Evolutionary conservation across 2,797 vertebrate genomes (phyloP).

Genomic region (Sebastes glaucus): DNA sequence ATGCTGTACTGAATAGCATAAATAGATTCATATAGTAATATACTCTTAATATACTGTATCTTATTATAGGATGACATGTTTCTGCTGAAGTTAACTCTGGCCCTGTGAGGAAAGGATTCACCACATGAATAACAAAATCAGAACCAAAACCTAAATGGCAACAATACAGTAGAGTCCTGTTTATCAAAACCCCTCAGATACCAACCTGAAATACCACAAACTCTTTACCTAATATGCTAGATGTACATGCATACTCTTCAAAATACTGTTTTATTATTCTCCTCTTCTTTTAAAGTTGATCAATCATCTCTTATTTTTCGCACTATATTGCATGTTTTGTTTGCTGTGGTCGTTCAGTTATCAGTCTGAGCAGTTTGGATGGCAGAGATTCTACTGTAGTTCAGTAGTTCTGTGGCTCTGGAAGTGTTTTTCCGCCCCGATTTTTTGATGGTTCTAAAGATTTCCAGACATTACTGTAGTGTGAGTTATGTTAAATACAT

Average conservation of each 20-base stretch:
- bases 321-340: background rate
- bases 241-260: slow-evolving; percentile 2
- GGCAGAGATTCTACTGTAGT: slow-evolving; percentile 8
- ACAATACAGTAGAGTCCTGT: slow-evolving; percentile 39
- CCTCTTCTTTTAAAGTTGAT: background rate
- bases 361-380: slow-evolving; percentile 23
- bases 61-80: slow-evolving; percentile 71
- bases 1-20: slow-evolving; percentile 77
- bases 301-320: background rate
- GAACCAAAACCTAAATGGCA: slow-evolving; percentile 50
- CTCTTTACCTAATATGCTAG: background rate
- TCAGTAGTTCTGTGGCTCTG: slow-evolving; percentile 23
- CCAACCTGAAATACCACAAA: slow-evolving; percentile 7
- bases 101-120: slow-evolving; percentile 50
- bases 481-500: too few relatives aligned
- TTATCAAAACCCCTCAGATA: slow-evolving; percentile 34
- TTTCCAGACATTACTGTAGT: too few relatives aligned
- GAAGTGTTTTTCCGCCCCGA: slow-evolving; percentile 31
- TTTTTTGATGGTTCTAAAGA: too few relatives aligned
- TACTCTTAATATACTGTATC: slow-evolving; percentile 76
- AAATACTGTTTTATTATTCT: background rate
- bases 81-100: slow-evolving; percentile 67
- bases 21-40: slow-evolving; percentile 81
- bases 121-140: slow-evolving; percentile 34
- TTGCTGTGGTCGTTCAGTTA: background rate